Base-by-base conservation (phyloP, 2,888 invertebrate species). In the Xestia c-nigrum region DNA sequence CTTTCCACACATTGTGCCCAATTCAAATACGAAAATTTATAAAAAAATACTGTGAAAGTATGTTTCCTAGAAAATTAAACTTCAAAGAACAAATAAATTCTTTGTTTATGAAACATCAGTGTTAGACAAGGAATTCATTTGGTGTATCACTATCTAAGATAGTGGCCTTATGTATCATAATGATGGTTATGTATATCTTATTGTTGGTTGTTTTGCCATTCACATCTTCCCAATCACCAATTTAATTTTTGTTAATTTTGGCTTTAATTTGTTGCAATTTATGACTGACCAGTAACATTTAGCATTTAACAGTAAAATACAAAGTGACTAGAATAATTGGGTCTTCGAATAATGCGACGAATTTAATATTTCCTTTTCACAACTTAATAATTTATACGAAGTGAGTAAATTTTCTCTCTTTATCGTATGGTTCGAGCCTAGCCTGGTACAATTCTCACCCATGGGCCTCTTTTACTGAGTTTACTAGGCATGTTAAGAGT, bases 271-370 rank as follows among this genome's bases (percentile, higher is more conserved):
- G 47, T 66, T 79, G 40, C 47, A 61, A 55, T 69, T 14, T 31
- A 67, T 52, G 43, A 64, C 38, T 72, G 57, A 79, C 24, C 70
- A 74, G 55, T 78, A 16, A 19, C 5, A 38, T 76, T 52, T 77
- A 16, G 14, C 6, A 43, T 61, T 31, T 69, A 12, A 21, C 24
- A 64, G 12, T 24, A 77, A 64, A 50, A 38, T 50, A 57, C 40
- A 43, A 16, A 63, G 31, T 31, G 12, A 40, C 14, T 43, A 24
- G 16, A 50, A 61, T 52, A 2, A 40, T 24, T 21, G 12, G n/a
- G 12, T 31, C 5, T 50, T n/a, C 3, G 5, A 19, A 50, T 66
- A 71, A 21, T 24, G 19, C 14, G 46, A n/a, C 40, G 24, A n/a
- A 31, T 16, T 6, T 67, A 50, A 63, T 24, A 46, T 57, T 74